phyloP scores from a whole-genome alignment of 2,113 vertebrate species.

The Neolamprologus ventralis region DNA sequence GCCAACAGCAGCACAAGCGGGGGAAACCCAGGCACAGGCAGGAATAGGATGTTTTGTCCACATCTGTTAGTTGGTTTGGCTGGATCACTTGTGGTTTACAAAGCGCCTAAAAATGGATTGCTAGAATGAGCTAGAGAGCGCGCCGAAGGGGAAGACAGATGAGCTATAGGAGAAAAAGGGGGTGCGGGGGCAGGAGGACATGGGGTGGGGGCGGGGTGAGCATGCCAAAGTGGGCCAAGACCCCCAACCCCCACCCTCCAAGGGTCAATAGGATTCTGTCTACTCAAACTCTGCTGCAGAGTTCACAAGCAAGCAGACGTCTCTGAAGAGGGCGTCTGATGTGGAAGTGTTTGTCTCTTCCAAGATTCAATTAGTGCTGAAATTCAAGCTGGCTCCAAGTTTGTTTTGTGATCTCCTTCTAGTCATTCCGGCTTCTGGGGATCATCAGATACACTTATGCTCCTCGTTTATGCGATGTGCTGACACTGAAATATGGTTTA shows the following conservation, averaged over 20 bases:
- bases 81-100: conserved; percentile 43
- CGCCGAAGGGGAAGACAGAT: conserved; percentile 25
- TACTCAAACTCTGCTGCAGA: conserved; percentile 39
- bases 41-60: conserved; percentile 66
- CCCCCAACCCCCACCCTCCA: background rate
- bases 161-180: conserved; percentile 21
- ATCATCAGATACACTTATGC: background rate
- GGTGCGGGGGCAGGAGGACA: conserved; percentile 31
- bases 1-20: conserved; percentile 52
- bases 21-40: conserved; percentile 56
- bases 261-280: conserved; percentile 66
- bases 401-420: background rate
- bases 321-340: conserved; percentile 31
- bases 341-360: conserved; percentile 23
- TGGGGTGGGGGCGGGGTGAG: conserved; percentile 20
- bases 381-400: conserved; percentile 3
- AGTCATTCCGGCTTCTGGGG: background rate
- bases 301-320: conserved; percentile 24
- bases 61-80: conserved; percentile 65
- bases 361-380: conserved; percentile 35
- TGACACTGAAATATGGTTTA: background rate
- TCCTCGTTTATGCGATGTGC: background rate
- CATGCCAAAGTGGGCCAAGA: conserved; percentile 56
- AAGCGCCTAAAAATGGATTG: conserved; percentile 56
- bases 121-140: conserved; percentile 11